Conservation (phyloP, 2,113 vertebrate genomes). For the Burhinus oedicnemus region DNA sequence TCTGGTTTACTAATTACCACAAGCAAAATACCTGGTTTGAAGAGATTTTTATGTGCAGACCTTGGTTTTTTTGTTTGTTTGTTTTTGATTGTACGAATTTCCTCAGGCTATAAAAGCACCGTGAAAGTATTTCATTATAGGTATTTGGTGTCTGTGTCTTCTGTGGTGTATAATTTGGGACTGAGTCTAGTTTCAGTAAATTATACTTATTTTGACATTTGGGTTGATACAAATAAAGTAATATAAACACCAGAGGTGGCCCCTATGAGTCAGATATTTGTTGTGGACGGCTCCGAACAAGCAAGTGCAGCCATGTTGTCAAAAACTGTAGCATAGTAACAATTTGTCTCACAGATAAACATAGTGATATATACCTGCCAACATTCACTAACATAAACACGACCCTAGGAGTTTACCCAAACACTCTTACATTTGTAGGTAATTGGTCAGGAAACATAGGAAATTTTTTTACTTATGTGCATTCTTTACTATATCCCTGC, state of each 20-base stretch:
- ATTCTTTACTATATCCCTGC: neutral
- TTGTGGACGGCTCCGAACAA: neutral
- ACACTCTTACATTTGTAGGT: neutral
- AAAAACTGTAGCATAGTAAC: neutral
- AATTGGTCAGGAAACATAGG: neutral
- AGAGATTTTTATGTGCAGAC: neutral
- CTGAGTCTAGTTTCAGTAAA: constrained; percentile 13
- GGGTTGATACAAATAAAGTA: constrained; percentile 56
- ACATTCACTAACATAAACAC: neutral
- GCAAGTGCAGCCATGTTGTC: neutral
- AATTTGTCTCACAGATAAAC: neutral
- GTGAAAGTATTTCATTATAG: neutral
- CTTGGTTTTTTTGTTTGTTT: neutral
- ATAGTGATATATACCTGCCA: neutral
- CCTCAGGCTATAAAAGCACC: neutral
- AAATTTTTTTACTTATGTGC: neutral
- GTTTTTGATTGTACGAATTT: neutral
- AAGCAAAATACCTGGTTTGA: neutral
- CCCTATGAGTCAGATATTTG: constrained; percentile 33
- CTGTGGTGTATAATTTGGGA: constrained; percentile 49
- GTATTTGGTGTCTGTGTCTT: neutral
- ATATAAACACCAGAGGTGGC: neutral
- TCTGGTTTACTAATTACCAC: neutral
- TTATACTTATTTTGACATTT: constrained; percentile 53
- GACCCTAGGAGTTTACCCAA: neutral